Percentiles rank a stretch among this genome's conserved stretches.
Evolutionary conservation across 2,797 vertebrate genomes (phyloP).

Genomic region (Alcedo quadribrachys): DNA sequence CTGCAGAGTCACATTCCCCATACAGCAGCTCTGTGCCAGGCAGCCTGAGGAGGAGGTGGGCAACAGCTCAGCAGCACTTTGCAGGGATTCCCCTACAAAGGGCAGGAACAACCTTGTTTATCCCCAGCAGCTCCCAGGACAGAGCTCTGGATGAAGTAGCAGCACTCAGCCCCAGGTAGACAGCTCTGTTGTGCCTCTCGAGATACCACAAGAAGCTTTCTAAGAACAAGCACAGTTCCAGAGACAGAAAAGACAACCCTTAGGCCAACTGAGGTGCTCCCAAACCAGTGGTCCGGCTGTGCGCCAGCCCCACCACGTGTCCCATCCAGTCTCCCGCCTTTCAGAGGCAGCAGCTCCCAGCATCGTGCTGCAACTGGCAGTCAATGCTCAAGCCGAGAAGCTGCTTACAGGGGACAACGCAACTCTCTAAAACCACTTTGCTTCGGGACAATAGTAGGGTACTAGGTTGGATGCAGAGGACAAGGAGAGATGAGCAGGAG

Average conservation of each 20-base stretch:
- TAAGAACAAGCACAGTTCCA: background rate
- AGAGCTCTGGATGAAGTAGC: background rate
- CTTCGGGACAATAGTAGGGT: too few species aligned
- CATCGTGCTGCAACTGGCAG: background rate
- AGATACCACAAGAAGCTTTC: background rate
- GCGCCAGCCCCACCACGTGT: background rate
- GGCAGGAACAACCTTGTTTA: background rate
- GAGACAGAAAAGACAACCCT: background rate
- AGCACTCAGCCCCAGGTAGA: background rate
- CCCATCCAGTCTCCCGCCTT: background rate
- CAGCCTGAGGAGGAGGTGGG: background rate
- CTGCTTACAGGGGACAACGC: background rate
- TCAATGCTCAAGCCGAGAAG: background rate
- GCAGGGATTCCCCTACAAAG: background rate
- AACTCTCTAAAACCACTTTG: background rate
- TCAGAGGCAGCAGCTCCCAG: background rate
- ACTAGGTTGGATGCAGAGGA: background rate
- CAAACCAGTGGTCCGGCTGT: accelerated
- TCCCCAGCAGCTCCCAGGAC: background rate
- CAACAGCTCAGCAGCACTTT: background rate
- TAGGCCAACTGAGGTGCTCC: background rate
- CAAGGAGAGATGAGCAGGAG: background rate
- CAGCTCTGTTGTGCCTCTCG: background rate
- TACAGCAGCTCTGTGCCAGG: background rate
- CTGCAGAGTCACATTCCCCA: background rate